Conservation (phyloP, 2,888 invertebrate genomes). For the Mantis religiosa region DNA sequence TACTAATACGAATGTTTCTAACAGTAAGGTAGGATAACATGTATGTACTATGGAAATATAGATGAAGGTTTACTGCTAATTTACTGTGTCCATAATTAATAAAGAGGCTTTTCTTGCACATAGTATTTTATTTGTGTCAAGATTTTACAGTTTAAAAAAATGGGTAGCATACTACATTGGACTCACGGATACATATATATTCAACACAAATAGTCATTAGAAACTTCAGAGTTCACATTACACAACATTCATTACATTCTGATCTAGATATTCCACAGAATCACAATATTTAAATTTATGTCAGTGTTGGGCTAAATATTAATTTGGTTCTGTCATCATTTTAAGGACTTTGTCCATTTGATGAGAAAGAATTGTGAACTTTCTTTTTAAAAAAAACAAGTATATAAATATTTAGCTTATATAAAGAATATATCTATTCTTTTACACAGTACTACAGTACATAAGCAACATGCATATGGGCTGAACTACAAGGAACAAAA, state of each 20-base stretch:
- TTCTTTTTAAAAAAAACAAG: no score
- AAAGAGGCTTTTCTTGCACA: no score
- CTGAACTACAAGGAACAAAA: no score
- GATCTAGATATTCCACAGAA: neutral
- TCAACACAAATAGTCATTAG: neutral
- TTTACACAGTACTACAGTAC: no score
- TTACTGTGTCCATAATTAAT: no score
- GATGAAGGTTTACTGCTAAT: no score
- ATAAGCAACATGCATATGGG: no score
- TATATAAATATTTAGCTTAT: neutral
- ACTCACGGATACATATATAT: neutral
- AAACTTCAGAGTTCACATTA: neutral
- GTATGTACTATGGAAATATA: no score
- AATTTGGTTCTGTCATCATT: neutral
- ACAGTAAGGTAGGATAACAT: no score
- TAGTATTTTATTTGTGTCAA: no score
- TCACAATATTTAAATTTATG: neutral
- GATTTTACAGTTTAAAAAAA: no score
- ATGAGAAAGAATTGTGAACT: neutral
- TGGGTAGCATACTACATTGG: neutral
- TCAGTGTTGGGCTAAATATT: neutral
- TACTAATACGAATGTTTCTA: no score
- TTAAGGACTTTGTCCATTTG: neutral
- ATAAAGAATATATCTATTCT: neutral
- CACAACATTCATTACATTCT: neutral